Evolutionary conservation across 2,888 invertebrate genomes (phyloP).

Genomic region (Agonopterix arenella): DNA sequence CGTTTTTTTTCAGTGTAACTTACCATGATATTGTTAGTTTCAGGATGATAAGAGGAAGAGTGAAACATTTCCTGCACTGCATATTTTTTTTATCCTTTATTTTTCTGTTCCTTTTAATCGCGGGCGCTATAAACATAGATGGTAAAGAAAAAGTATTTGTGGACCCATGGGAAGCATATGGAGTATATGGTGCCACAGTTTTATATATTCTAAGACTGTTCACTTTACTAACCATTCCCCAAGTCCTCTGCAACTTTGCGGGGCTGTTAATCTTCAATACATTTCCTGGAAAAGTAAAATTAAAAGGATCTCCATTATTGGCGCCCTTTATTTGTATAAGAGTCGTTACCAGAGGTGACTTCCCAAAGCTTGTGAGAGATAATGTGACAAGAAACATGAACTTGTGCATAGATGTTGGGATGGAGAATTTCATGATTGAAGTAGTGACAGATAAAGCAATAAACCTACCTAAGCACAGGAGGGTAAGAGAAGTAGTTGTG

Average conservation of each 20-base stretch:
- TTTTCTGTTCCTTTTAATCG: slow-evolving; percentile 82
- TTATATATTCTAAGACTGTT: slow-evolving; percentile 88
- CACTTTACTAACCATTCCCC: slow-evolving; percentile 91
- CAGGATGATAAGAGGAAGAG: slow-evolving; percentile 79
- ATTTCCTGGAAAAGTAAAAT: slow-evolving; percentile 92
- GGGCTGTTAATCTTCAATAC: slow-evolving; percentile 94
- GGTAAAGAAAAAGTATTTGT: slow-evolving; percentile 76
- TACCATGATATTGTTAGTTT: slow-evolving; percentile 28
- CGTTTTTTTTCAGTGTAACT: too few species aligned
- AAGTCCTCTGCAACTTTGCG: slow-evolving; percentile 91
- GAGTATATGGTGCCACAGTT: slow-evolving; percentile 82
- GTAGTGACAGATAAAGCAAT: slow-evolving; percentile 95
- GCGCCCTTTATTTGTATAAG: slow-evolving; percentile 97
- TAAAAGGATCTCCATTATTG: slow-evolving; percentile 92
- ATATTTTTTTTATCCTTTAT: slow-evolving; percentile 84
- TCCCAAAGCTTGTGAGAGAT: slow-evolving; percentile 90
- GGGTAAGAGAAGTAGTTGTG: slow-evolving; percentile 92
- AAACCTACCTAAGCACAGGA: slow-evolving; percentile 84
- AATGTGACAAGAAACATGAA: slow-evolving; percentile 93
- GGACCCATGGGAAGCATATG: slow-evolving; percentile 91
- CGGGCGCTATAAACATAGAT: slow-evolving; percentile 78
- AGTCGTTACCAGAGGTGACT: slow-evolving; percentile 96
- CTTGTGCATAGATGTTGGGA: slow-evolving; percentile 90
- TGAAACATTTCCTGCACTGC: slow-evolving; percentile 90
- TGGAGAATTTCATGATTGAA: slow-evolving; percentile 97